phyloP scores from a whole-genome alignment of 2,797 vertebrate species.

The Microcaecilia unicolor region DNA sequence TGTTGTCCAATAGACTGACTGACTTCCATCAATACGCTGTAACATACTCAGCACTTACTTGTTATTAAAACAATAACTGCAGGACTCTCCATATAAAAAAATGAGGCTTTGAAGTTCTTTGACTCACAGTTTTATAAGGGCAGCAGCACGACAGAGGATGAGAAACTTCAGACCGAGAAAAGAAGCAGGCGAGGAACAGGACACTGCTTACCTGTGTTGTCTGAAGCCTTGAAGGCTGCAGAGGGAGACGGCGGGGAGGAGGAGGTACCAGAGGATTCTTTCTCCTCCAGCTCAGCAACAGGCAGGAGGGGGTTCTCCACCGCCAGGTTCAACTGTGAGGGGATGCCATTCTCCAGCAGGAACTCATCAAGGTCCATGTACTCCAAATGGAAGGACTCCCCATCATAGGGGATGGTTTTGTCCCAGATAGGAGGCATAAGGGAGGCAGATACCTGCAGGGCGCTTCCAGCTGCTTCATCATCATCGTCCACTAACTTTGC shows the following conservation, averaged over 20 bases:
- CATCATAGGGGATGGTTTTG: slow-evolving; percentile 95
- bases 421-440: slow-evolving; percentile 95
- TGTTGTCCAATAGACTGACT: no score
- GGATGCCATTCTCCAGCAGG: slow-evolving; percentile 91
- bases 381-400: slow-evolving; percentile 93
- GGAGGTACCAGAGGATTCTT: slow-evolving; percentile 52
- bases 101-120: no score
- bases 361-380: slow-evolving; percentile 99
- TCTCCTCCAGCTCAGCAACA: slow-evolving; percentile 70
- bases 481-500: slow-evolving; percentile 66
- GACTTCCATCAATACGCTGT: no score
- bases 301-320: slow-evolving; percentile 65
- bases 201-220: slow-evolving; percentile 59
- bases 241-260: slow-evolving; percentile 50
- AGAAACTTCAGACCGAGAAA: no score
- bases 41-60: no score
- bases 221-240: slow-evolving; percentile 54
- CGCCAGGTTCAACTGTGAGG: slow-evolving; percentile 53
- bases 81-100: no score
- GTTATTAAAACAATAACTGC: no score
- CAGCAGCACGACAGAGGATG: no score
- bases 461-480: slow-evolving; percentile 61
- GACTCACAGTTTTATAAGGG: no score
- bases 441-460: slow-evolving; percentile 79
- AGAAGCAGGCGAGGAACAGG: no score